These are phyloP conservation scores for Ostrea denselamellosa DNA, from an alignment of 1,140 invertebrate species.

Conservation along the genomic window DNA sequence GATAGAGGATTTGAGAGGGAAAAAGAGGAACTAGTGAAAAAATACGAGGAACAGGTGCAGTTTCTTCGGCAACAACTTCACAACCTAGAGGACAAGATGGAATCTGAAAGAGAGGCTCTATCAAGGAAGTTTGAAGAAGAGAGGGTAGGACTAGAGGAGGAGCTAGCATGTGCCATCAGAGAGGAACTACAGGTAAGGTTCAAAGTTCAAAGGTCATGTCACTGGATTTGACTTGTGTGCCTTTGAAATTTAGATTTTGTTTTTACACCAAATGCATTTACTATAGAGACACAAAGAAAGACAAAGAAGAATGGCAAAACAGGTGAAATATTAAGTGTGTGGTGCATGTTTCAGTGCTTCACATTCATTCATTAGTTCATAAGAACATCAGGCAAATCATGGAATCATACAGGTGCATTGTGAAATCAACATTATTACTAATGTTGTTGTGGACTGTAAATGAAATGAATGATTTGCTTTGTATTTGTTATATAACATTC, in stretches of 20 bases:
- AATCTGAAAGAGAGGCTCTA: conserved; percentile 51
- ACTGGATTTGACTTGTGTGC: conserved; percentile 9
- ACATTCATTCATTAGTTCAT: background rate
- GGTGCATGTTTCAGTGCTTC: background rate
- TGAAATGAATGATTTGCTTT: conserved; percentile 8
- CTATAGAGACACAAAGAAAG: conserved; percentile 41
- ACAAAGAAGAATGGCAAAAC: conserved; percentile 40
- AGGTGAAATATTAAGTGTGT: conserved; percentile 20
- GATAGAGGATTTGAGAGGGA: conserved; percentile 46
- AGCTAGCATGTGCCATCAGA: conserved; percentile 46
- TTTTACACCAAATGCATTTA: background rate
- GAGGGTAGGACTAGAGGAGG: conserved; percentile 44
- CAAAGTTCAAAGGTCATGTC: conserved; percentile 31
- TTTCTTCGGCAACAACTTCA: conserved; percentile 38
- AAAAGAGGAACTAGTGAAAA: conserved; percentile 44
- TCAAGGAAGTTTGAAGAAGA: conserved; percentile 51
- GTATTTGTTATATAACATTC: background rate
- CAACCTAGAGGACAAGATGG: conserved; percentile 34
- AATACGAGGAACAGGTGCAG: conserved; percentile 49
- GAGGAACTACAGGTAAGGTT: conserved; percentile 53
- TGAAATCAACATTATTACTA: background rate
- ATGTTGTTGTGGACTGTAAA: background rate
- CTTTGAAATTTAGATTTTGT: background rate
- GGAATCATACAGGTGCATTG: background rate
- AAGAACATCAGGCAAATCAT: background rate